A percentile compares a stretch with the other conserved stretches of the same genome.
phyloP scores from a whole-genome alignment of 2,797 vertebrate species.

The Etheostoma perlongum region DNA sequence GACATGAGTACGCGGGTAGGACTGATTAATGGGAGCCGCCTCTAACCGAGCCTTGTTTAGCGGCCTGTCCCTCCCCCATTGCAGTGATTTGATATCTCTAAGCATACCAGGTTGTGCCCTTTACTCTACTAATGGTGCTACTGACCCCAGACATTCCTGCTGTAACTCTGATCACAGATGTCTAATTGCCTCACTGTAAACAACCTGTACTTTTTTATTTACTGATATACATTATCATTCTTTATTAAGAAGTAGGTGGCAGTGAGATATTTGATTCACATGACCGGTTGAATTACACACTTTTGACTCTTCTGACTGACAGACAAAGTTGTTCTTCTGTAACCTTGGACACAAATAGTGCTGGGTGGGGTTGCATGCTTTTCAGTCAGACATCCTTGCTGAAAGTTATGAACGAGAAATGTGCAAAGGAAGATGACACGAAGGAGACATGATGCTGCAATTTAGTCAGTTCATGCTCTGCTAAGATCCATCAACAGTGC shows the following conservation, averaged over 20 bases:
- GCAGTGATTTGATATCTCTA: constrained; percentile 79
- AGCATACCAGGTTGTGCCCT: constrained; percentile 82
- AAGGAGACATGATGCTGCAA: constrained; percentile 40
- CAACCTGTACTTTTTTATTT: constrained; percentile 34
- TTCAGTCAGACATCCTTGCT: constrained; percentile 28
- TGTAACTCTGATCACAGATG: constrained; percentile 51
- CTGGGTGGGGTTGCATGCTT: constrained; percentile 21
- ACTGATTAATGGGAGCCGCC: constrained; percentile 72
- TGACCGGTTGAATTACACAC: neutral
- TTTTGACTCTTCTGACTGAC: constrained; percentile 8
- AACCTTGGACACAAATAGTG: constrained; percentile 43
- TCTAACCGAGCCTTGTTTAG: constrained; percentile 53
- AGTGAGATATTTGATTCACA: neutral
- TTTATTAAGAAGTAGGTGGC: neutral
- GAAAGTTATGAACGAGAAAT: constrained; percentile 49
- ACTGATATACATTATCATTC: neutral
- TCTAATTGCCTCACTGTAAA: constrained; percentile 68
- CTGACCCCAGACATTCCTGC: constrained; percentile 76
- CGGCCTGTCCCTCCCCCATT: constrained; percentile 51
- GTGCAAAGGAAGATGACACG: constrained; percentile 27
- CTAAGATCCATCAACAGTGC: constrained; percentile 51
- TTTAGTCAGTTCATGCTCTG: constrained; percentile 53
- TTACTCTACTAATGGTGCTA: constrained; percentile 76
- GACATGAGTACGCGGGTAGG: constrained; percentile 49
- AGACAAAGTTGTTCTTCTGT: constrained; percentile 21